Percentiles rank a stretch among this genome's conserved stretches.
Evolutionary conservation across 2,113 vertebrate species (phyloP).

Genomic region (Cathartes aura): DNA sequence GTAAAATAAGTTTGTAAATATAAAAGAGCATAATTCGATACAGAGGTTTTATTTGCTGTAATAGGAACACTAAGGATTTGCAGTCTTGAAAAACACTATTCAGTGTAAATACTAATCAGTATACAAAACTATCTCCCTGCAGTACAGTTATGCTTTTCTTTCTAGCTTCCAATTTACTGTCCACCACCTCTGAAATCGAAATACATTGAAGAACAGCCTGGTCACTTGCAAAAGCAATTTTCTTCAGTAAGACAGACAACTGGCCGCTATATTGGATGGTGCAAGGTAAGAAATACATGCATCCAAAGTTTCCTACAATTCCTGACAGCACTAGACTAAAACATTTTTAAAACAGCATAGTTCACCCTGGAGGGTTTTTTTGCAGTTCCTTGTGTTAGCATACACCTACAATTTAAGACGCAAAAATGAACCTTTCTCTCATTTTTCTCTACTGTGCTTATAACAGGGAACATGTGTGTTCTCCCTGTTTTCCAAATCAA

Average conservation of each 20-base stretch:
- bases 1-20: not conserved
- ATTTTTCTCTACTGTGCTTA: not conserved
- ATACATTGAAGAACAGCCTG: conserved; percentile 80
- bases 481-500: not conserved
- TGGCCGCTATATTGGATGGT: conserved; percentile 67
- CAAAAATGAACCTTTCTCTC: not conserved
- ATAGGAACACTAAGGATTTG: not conserved
- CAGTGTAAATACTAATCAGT: too few relatives aligned
- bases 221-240: conserved; percentile 78
- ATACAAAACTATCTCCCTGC: not conserved
- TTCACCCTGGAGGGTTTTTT: not conserved
- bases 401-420: not conserved
- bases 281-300: conserved; percentile 77
- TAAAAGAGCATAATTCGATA: fast-evolving
- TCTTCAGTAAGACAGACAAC: conserved; percentile 62
- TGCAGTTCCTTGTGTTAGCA: not conserved
- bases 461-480: not conserved
- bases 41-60: not conserved
- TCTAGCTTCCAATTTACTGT: conserved; percentile 86
- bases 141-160: not conserved
- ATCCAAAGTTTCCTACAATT: fast-evolving
- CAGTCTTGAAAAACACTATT: fast-evolving
- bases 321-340: not conserved
- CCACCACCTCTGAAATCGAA: conserved; percentile 57
- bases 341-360: fast-evolving